A percentile compares a stretch with the other conserved stretches of the same genome.
Evolutionary conservation across 92 coral and sea anemone species (phyloP).

Genomic region (Siderastrea siderea): DNA sequence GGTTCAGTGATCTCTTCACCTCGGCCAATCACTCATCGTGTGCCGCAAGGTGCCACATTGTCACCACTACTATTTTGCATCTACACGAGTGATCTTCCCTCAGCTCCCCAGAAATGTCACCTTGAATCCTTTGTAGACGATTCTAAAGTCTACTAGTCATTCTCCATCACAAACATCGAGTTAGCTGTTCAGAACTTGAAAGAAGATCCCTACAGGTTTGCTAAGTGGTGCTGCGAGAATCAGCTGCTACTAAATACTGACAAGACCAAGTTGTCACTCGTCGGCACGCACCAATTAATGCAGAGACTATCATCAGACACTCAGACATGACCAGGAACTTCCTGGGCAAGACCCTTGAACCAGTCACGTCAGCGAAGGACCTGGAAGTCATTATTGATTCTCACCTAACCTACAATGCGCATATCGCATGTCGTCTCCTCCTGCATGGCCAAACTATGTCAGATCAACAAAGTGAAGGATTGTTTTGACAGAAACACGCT

Average conservation of each 20-base stretch:
- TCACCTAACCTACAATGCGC: constrained; percentile 54
- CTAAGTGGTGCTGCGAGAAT: constrained; percentile 71
- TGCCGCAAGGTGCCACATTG: constrained; percentile 71
- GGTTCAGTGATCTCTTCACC: constrained; percentile 55
- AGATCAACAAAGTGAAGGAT: constrained; percentile 48
- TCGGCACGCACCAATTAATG: constrained; percentile 64
- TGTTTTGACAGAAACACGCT: constrained; percentile 53
- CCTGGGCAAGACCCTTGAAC: constrained; percentile 49
- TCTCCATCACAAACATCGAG: constrained; percentile 41
- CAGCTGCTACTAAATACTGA: constrained; percentile 69
- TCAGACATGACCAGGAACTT: constrained; percentile 17
- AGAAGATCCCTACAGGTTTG: constrained; percentile 63
- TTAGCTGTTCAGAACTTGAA: constrained; percentile 27
- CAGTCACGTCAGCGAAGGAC: constrained; percentile 55
- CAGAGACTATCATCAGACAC: constrained; percentile 10
- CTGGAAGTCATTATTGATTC: constrained; percentile 49
- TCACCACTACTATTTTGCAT: constrained; percentile 71
- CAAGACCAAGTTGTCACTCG: constrained; percentile 56
- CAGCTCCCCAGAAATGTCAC: constrained; percentile 20
- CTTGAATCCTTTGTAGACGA: constrained; percentile 80
- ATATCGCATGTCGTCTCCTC: constrained; percentile 29
- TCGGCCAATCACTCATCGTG: constrained; percentile 68
- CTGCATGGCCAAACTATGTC: constrained; percentile 60
- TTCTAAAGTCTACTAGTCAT: constrained; percentile 64
- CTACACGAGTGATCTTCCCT: constrained; percentile 59